Evolutionary conservation across 2,797 vertebrate genomes (phyloP), one percentile per base, ranked within the genome.

Genomic region (Numenius phaeopus): DNA sequence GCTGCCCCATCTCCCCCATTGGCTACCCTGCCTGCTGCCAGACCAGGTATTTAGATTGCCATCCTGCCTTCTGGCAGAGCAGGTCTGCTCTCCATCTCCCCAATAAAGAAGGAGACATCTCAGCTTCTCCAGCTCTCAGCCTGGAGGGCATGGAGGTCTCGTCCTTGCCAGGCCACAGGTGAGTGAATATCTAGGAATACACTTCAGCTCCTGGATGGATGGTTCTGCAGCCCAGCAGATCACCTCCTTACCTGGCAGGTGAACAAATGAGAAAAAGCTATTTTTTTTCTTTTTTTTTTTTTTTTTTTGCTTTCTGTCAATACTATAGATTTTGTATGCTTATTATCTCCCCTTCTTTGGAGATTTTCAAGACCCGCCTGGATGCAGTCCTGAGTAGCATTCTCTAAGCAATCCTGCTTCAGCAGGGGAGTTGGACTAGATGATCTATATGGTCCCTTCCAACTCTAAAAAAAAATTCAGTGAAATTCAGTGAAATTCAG

Each of bases 1-100:
- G 14, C 40, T 39, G 9, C 15, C 37, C 23, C 22, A 6, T 22
- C 3, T 39, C 1, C 11, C 9, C 1, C 3, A 3, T 23, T 44
- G 39, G 17, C 32, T 44, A 50, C 4, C 4, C 34, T 78, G 17
- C 40, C 22, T 47, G 9, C 21, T 42, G 54, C 27, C 49, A 64
- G n/a, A 18, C 32, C 26, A 47, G 26, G 24, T 18, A 32, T 14
- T 40, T 27, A 10, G 2, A 13, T 39, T 11, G 32, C 14, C 23
- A 34, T n/a, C 15, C 7, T 78, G 44, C 8, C 55, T 67, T 16
- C 42, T 59, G 21, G 4, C 27, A 78, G 82, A 21, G 11, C 11
- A 52, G 27, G 8, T 26, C 8, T 65, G 3, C 32, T 61, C 39
- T 62, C 49, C 6, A 5, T 14, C 39, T 59, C 14, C 18, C 16